Percentiles rank a stretch among this genome's conserved stretches.
Evolutionary conservation across 2,797 vertebrate genomes (phyloP).

Genomic region (Silurus aristotelis): DNA sequence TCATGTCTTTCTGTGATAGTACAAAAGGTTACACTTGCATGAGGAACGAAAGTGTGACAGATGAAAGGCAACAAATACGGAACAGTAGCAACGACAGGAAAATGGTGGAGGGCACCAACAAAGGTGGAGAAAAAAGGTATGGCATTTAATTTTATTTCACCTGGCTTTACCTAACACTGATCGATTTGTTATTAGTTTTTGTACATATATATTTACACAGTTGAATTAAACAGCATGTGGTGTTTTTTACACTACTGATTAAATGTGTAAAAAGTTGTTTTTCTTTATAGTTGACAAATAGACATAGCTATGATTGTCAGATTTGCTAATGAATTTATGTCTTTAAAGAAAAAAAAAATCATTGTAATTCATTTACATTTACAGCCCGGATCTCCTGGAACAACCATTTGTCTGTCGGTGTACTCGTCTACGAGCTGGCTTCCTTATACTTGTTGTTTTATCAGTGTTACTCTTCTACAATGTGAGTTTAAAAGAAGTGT

Average conservation of each 20-base stretch:
- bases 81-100: neutral
- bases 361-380: conserved; percentile 20
- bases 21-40: neutral
- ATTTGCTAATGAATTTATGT: too few relatives aligned
- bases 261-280: neutral
- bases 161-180: neutral
- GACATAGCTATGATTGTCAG: too few relatives aligned
- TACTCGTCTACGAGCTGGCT: neutral
- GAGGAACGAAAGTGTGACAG: neutral
- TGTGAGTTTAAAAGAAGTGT: neutral
- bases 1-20: neutral
- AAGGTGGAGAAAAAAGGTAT: conserved; percentile 34
- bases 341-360: neutral
- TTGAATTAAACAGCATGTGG: neutral
- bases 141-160: neutral
- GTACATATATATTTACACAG: neutral
- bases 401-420: neutral
- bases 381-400: conserved; percentile 23
- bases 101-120: conserved; percentile 18
- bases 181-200: neutral
- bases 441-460: conserved; percentile 48
- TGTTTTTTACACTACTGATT: neutral
- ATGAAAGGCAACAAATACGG: neutral
- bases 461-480: conserved; percentile 43
- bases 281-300: neutral